Percentiles rank a stretch among this genome's conserved stretches.
Evolutionary conservation across 2,888 invertebrate species (phyloP).

Genomic region (Sesia bembeciformis): DNA sequence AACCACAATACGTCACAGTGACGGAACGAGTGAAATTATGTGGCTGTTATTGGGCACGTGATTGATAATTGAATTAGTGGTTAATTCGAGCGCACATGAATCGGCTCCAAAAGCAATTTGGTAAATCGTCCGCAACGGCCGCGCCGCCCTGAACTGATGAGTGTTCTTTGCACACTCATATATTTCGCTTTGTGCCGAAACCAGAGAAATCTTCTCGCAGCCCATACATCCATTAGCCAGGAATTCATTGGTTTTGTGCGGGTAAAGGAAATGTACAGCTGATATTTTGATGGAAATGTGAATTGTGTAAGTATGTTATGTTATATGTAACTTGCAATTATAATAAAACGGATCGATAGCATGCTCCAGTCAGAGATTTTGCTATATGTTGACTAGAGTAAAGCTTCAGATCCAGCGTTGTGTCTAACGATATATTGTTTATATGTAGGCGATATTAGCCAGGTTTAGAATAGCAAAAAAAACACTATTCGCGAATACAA

Average conservation of each 20-base stretch:
- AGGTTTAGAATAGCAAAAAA: no score
- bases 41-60: constrained; percentile 17
- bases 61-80: constrained; percentile 37
- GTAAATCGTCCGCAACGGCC: constrained; percentile 21
- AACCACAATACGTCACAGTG: no score
- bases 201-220: background rate
- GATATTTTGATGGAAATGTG: no score
- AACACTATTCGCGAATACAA: no score
- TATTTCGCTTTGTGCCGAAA: constrained; percentile 20
- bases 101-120: constrained; percentile 28
- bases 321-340: no score
- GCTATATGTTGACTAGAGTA: no score
- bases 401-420: no score
- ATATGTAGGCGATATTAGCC: no score
- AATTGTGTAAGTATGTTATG: no score
- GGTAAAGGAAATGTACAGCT: constrained; percentile 10
- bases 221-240: background rate
- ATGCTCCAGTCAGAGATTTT: no score
- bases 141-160: constrained; percentile 18
- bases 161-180: constrained; percentile 28
- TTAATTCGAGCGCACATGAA: constrained; percentile 25
- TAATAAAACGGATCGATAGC: no score
- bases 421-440: no score
- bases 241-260: background rate
- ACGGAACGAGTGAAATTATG: constrained; percentile 16